Conservation (phyloP, 35 echinoderm and acorn worm species). For the Patiria miniata region DNA sequence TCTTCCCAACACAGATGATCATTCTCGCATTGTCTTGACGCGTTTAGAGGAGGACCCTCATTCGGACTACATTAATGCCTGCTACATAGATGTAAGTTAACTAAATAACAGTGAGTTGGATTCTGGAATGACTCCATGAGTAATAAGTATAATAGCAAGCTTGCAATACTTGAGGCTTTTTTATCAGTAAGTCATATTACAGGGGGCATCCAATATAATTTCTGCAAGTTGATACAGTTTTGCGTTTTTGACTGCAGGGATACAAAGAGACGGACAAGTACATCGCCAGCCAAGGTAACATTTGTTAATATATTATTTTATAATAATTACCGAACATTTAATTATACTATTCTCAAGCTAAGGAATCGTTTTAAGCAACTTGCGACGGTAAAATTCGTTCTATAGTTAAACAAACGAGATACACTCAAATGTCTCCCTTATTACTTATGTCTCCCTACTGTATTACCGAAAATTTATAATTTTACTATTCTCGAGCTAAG, state of each 20-base stretch:
- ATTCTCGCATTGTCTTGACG: constrained; percentile 60
- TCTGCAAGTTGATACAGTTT: no score
- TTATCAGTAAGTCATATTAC: neutral
- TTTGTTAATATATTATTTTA: neutral
- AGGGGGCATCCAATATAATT: no score
- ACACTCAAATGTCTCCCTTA: neutral
- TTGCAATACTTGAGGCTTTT: neutral
- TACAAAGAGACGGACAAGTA: constrained; percentile 34
- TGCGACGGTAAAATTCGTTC: neutral
- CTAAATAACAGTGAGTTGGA: neutral
- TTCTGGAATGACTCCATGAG: neutral
- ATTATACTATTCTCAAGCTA: neutral
- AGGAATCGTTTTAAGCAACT: no score
- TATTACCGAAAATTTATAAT: neutral
- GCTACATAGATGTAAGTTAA: constrained; percentile 59
- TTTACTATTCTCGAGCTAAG: neutral
- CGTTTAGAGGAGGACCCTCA: constrained; percentile 46
- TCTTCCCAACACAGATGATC: constrained; percentile 68
- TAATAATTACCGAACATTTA: neutral
- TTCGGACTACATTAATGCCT: constrained; percentile 76
- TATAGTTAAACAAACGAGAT: neutral
- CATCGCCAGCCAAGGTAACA: constrained; percentile 37
- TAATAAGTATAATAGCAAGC: neutral
- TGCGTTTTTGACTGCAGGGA: neutral
- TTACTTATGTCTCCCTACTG: neutral